Base-by-base conservation (phyloP, 2,888 invertebrate species). In the Lycia hirtaria region DNA sequence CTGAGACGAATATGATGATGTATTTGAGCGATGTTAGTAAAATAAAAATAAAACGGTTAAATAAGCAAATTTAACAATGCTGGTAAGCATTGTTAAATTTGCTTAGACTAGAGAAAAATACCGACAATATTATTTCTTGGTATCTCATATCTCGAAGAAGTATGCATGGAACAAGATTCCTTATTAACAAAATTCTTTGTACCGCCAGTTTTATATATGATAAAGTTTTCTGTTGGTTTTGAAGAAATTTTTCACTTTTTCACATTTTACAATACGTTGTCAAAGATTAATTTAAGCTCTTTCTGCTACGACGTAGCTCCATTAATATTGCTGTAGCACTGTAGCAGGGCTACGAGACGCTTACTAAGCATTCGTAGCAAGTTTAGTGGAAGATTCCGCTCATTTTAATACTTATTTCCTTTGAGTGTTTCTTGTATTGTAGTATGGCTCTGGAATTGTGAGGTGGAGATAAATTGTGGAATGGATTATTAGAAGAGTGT, bases 231-330 rank as follows among this genome's bases (percentile, higher is more conserved):
- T 70, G 71, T 71, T 70, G 61, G 67, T 68, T 68, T 64, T 60
- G 56, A 60, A 65, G 56, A 65, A 67, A 69, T 66, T 71, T 71
- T 73, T 72, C 69, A 69, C 69, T 68, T n/a, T n/a, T n/a, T 71
- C 55, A 69, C 33, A 63, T 71, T 72, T 69, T 64, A 67, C 69
- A 72, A 73, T 70, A 69, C 65, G 70, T 73, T 73, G 71, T 73
- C 72, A 68, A 73, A 73, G 71, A 71, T 75, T 72, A 73, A 72
- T 73, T 71, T 74, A 69, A 44, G 68, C 60, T 67, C 66, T 68
- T 54, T 60, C 30, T 58, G 60, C 62, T 54, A 60, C 64, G 60
- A 22, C 56, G 60, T 60, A 60, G 58, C 59, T 54, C 30, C 45
- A 41, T 56, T 56, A 54, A 37, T 59, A 55, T 33, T 30, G 48